Conservation (phyloP, 2,888 invertebrate species). For the Caenorhabditis auriculariae region DNA sequence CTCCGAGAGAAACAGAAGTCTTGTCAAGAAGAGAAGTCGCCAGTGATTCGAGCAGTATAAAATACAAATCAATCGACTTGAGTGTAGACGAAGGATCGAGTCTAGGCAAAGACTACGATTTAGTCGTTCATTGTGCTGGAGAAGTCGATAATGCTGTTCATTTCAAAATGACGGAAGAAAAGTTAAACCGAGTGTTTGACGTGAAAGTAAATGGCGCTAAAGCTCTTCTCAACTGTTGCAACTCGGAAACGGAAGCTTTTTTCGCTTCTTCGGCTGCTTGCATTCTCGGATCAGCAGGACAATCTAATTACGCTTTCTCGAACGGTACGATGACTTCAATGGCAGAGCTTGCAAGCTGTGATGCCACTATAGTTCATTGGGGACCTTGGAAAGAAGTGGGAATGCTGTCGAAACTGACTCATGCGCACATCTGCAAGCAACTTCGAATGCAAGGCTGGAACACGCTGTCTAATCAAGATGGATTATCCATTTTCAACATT, state of each 20-base stretch:
- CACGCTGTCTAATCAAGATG: slow-evolving; percentile 27
- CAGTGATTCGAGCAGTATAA: too few relatives aligned
- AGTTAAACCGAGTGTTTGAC: slow-evolving; percentile 26
- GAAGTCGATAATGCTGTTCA: slow-evolving; percentile 36
- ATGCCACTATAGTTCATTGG: slow-evolving; percentile 29
- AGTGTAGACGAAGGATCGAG: too few relatives aligned
- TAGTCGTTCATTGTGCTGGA: slow-evolving; percentile 54
- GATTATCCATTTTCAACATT: slow-evolving; percentile 15
- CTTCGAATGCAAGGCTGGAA: slow-evolving; percentile 47
- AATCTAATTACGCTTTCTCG: slow-evolving; percentile 53
- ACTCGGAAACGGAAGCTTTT: slow-evolving; percentile 3
- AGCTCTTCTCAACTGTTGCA: slow-evolving; percentile 20
- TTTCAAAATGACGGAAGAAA: slow-evolving; percentile 13
- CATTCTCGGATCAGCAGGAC: slow-evolving; percentile 54
- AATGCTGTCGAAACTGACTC: slow-evolving; percentile 42
- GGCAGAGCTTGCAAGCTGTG: slow-evolving; percentile 15
- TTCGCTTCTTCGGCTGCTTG: slow-evolving; percentile 50
- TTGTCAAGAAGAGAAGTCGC: slow-evolving; percentile 22
- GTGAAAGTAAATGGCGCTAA: slow-evolving; percentile 45
- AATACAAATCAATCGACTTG: too few relatives aligned
- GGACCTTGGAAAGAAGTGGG: slow-evolving; percentile 54
- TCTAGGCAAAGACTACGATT: slow-evolving; percentile 5
- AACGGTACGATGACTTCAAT: slow-evolving; percentile 47
- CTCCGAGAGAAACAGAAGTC: slow-evolving; percentile 8
- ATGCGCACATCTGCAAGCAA: slow-evolving; percentile 33